Percentiles rank a stretch among this genome's conserved stretches.
These are phyloP conservation scores for Paramisgurnus dabryanus DNA, from an alignment of 2,113 vertebrate genomes.

Conservation along the genomic window DNA sequence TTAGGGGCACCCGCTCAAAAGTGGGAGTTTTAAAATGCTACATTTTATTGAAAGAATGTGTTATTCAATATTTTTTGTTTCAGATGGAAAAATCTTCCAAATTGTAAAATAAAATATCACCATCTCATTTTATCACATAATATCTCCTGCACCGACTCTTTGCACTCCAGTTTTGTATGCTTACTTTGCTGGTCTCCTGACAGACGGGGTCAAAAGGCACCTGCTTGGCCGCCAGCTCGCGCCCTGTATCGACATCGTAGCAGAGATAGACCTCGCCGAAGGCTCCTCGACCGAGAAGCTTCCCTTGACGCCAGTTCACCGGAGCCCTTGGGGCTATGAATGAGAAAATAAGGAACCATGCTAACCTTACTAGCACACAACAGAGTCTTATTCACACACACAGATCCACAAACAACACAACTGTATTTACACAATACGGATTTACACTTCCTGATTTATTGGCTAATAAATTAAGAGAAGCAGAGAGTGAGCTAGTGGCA, in stretches of 20 bases:
- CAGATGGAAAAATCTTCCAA: too few relatives aligned
- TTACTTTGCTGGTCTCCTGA: slow-evolving; percentile 89
- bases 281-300: slow-evolving; percentile 86
- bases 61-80: too few relatives aligned
- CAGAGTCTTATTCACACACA: slow-evolving; percentile 52
- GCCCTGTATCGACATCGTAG: slow-evolving; percentile 87
- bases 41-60: too few relatives aligned
- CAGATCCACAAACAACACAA: slow-evolving; percentile 34
- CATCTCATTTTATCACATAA: too few relatives aligned
- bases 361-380: slow-evolving; percentile 38
- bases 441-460: slow-evolving; percentile 27
- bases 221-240: slow-evolving; percentile 89
- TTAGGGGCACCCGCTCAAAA: too few relatives aligned
- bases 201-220: slow-evolving; percentile 89
- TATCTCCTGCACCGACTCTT: not conserved
- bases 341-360: slow-evolving; percentile 53
- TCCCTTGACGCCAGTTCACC: slow-evolving; percentile 89
- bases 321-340: slow-evolving; percentile 82
- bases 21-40: too few relatives aligned
- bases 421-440: slow-evolving; percentile 17
- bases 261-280: slow-evolving; percentile 92
- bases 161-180: not conserved
- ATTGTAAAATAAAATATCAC: too few relatives aligned
- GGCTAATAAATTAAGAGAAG: slow-evolving; percentile 2
- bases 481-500: slow-evolving; percentile 31